Percentiles rank a stretch among this genome's conserved stretches.
Conservation (phyloP, 2,113 vertebrate genomes). For the Caretta caretta region DNA sequence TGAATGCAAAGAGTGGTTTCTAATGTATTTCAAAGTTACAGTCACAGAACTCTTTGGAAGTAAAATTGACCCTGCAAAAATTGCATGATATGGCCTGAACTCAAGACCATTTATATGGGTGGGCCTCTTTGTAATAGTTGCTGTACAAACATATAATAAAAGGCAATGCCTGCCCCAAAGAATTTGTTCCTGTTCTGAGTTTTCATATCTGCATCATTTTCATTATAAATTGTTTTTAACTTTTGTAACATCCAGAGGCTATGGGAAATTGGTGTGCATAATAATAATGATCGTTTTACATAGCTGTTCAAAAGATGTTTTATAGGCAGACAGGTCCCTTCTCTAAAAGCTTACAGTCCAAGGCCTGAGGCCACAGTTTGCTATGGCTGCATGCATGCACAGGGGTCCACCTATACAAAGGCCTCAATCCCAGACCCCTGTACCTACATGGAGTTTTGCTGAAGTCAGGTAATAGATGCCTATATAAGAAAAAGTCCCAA, state of each 20-base stretch:
- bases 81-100: constrained; percentile 45
- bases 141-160: not conserved
- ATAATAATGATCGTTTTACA: not conserved
- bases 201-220: not conserved
- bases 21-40: not conserved
- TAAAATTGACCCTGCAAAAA: not conserved
- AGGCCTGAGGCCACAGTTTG: not conserved
- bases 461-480: not conserved
- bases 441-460: not conserved
- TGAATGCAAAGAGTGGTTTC: not conserved
- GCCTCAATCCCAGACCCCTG: not conserved
- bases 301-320: not conserved
- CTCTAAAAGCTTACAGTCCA: rapidly evolving
- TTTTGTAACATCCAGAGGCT: rapidly evolving
- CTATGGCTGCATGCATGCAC: not conserved
- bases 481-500: too few species aligned
- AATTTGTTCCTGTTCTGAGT: not conserved
- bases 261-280: rapidly evolving
- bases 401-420: not conserved
- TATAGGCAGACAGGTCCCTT: not conserved
- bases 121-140: not conserved
- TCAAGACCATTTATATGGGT: constrained; percentile 1
- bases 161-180: not conserved
- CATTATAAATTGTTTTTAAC: not conserved
- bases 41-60: not conserved